Conservation (phyloP, 2,888 invertebrate species). For the Drosophila leonis region DNA sequence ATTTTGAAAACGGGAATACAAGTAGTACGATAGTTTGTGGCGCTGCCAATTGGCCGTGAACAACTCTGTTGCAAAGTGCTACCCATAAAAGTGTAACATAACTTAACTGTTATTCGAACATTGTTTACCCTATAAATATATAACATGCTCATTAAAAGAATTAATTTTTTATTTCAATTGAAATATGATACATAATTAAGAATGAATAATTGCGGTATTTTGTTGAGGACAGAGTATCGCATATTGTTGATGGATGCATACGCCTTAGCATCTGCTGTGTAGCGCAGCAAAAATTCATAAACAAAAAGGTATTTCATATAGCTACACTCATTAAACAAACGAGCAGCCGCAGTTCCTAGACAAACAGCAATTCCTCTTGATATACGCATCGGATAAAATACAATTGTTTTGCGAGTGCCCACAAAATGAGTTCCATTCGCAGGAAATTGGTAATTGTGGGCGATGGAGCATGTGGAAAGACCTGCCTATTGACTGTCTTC, state of each 20-base stretch:
- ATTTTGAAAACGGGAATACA: conserved; percentile 2
- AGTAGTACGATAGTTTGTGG: conserved; percentile 2
- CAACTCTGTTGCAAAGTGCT: conserved; percentile 41
- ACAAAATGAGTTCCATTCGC: conserved; percentile 93
- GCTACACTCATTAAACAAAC: conserved; percentile 22
- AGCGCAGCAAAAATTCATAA: conserved; percentile 53
- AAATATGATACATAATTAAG: no score
- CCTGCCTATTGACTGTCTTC: conserved; percentile 98
- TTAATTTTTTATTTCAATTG: not conserved
- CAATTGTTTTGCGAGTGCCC: not conserved
- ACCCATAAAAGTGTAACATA: conserved; percentile 20
- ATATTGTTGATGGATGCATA: conserved; percentile 11
- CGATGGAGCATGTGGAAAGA: conserved; percentile 99
- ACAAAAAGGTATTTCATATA: conserved; percentile 44
- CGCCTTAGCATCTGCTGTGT: conserved; percentile 16
- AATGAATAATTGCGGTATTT: no score
- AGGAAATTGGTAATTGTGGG: conserved; percentile 98
- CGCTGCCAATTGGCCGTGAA: not conserved
- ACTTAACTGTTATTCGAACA: conserved; percentile 41
- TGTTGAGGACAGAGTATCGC: not conserved
- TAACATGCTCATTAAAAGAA: not conserved
- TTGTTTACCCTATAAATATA: conserved; percentile 25
- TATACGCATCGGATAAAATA: not conserved
- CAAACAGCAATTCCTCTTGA: conserved; percentile 85
- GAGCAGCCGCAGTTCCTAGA: conserved; percentile 9